Evolutionary conservation across 2,113 vertebrate genomes (phyloP).

Genomic region (Psittacara wagleri): DNA sequence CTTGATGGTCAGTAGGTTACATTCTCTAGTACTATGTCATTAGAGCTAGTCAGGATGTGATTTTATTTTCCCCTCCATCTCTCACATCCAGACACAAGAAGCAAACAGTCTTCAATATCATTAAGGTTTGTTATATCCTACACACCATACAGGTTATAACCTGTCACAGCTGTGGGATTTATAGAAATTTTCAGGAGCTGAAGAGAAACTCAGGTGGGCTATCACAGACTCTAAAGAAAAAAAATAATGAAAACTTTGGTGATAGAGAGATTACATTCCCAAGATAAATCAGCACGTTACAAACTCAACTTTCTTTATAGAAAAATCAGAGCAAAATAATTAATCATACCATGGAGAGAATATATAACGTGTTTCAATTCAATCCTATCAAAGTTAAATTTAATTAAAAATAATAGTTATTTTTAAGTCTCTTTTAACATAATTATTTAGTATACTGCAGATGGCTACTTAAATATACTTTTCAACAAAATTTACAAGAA

Average conservation of each 20-base stretch:
- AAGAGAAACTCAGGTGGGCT: not conserved
- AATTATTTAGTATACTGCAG: slow-evolving; percentile 54
- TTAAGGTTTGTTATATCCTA: slow-evolving; percentile 5
- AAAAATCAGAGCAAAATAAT: slow-evolving; percentile 44
- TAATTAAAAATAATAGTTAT: slow-evolving; percentile 68
- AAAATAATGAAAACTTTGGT: not conserved
- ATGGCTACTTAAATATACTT: slow-evolving; percentile 64
- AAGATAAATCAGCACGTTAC: slow-evolving; percentile 18
- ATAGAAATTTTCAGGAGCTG: slow-evolving; percentile 13
- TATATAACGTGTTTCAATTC: slow-evolving; percentile 44
- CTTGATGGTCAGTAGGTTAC: not conserved
- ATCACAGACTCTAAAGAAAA: not conserved
- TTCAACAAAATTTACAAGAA: slow-evolving; percentile 64
- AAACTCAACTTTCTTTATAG: not conserved
- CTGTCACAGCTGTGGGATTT: not conserved
- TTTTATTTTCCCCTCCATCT: not conserved
- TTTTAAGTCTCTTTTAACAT: slow-evolving; percentile 60
- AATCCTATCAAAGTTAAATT: slow-evolving; percentile 63
- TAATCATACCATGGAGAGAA: slow-evolving; percentile 25
- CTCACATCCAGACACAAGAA: not conserved
- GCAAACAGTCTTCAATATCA: not conserved
- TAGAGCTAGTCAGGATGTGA: not conserved
- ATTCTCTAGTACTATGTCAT: not conserved
- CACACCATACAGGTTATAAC: not conserved
- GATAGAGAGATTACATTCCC: not conserved